Evolutionary conservation across 2,797 vertebrate species (phyloP), one percentile per base, ranked within the genome.

Genomic region (Calcarius lapponicus): DNA sequence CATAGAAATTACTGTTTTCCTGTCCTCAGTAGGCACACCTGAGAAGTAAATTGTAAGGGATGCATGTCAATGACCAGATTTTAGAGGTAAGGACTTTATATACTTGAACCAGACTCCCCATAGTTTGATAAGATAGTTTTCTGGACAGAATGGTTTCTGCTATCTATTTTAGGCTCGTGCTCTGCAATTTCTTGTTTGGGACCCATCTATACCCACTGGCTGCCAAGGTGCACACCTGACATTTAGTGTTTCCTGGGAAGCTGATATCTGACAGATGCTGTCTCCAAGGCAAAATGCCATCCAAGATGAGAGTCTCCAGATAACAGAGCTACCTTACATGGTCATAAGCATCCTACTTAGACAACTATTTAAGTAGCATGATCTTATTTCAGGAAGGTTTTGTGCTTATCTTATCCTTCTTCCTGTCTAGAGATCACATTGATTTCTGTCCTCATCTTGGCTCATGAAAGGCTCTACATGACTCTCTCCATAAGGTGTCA

Each of bases 51-150:
- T 64, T 83, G 17, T 34, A 69, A 70, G 14, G 25, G 17, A 14
- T 2, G 0, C 0, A 0, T 36, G 31, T 58, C 40, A 69, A 24
- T 57, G 32, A 65, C 16, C 2, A 1, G 10, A 34, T 84, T 84
- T 93, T 53, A 64, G 13, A 71, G 9, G 9, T 43, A 82, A 83
- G 24, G 29, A 25, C 21, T 57, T 86, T 13, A 24, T 31, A 6
- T 38, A 13, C 17, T 78, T 74, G 61, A 67, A 61, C 50, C 17
- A 80, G 31, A 26, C 16, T 26, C 56, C 16, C 24, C 56, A 26
- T 17, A 17, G 24, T 7, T 45, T 17, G 25, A 2, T 64, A n/a
- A 85, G 12, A 65, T 13, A 38, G 7, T 5, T 86, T 83, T 83
- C 47, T 31, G 19, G 34, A 50, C 25, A 32, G 18, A 67, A 17